Evolutionary conservation across 2,797 vertebrate species (phyloP).

Genomic region (Tenualosa ilisha): DNA sequence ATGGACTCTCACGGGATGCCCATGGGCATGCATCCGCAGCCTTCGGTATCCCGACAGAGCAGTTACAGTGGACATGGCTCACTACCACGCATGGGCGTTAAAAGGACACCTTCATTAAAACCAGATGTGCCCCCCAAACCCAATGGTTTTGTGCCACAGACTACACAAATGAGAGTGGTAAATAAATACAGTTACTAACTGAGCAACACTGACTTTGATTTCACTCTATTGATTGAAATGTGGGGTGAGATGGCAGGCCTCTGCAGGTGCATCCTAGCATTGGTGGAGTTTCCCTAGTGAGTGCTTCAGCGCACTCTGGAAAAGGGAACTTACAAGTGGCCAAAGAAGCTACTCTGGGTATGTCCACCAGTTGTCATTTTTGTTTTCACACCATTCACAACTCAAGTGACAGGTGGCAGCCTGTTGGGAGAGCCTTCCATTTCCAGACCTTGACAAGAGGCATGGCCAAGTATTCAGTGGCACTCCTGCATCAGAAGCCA

Average conservation of each 20-base stretch:
- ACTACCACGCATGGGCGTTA: slow-evolving; percentile 92
- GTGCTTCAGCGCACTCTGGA: slow-evolving; percentile 72
- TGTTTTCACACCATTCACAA: slow-evolving; percentile 35
- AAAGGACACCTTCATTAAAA: slow-evolving; percentile 96
- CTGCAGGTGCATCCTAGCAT: slow-evolving; percentile 66
- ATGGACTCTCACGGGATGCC: slow-evolving; percentile 92
- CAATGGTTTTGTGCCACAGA: slow-evolving; percentile 89
- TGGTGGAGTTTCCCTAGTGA: slow-evolving; percentile 69
- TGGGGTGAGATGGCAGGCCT: slow-evolving; percentile 53
- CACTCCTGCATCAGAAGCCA: slow-evolving; percentile 41
- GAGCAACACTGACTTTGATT: slow-evolving; percentile 48
- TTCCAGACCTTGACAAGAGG: slow-evolving; percentile 40
- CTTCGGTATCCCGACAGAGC: slow-evolving; percentile 91
- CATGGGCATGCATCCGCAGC: slow-evolving; percentile 85
- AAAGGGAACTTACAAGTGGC: slow-evolving; percentile 82
- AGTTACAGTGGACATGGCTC: slow-evolving; percentile 94
- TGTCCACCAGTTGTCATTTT: slow-evolving; percentile 45
- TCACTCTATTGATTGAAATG: slow-evolving; percentile 31
- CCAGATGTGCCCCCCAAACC: slow-evolving; percentile 98
- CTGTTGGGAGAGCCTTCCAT: slow-evolving; percentile 26
- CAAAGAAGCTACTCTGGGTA: slow-evolving; percentile 82
- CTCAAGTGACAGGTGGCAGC: slow-evolving; percentile 26
- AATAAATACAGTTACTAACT: slow-evolving; percentile 97
- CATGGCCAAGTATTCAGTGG: slow-evolving; percentile 34
- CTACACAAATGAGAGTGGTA: slow-evolving; percentile 89